Evolutionary conservation across 2,113 vertebrate genomes (phyloP), one percentile per base, ranked within the genome.

Genomic region (Castor canadensis): DNA sequence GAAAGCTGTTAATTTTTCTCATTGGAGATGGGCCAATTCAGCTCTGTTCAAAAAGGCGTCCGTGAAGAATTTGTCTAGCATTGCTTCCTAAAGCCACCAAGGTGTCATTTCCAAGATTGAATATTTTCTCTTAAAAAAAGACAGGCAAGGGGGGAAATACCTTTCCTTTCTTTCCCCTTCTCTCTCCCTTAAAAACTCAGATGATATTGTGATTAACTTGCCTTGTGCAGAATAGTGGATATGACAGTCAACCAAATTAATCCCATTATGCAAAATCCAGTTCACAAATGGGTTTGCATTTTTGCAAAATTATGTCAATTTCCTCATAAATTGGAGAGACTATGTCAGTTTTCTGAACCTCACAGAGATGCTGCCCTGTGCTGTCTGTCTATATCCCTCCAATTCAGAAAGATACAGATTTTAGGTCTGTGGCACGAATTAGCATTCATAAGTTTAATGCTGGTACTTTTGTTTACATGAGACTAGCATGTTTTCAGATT

Each of bases 241-340:
- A 95, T 98, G 98, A 99, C 98, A 98, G 98, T 98, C 98, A 97
- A 98, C 98, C 98, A 98, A 98, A 98, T 98, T 98, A 98, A 98
- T 98, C 98, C 98, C 98, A 98, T 99, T 98, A 98, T 98, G 98
- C 98, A 98, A 98, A 98, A 98, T 98, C 98, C 97, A 97, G 98
- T 98, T 98, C 98, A 98, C 98, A 98, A 98, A 98, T 98, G 98
- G 97, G 98, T 98, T 98, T 97, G 96, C 96, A 96, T 98, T 96
- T 98, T 98, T 97, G 97, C 90, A 95, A 98, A 98, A 98, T 98
- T 98, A 98, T 98, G 98, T 98, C 98, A 98, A 98, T 98, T 99
- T 98, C 73, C 95, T 97, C 97, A 98, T 98, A 98, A 98, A 98
- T 97, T 98, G 98, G 98, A 98, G 97, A 97, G 97, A 97, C 98